phyloP scores from a whole-genome alignment of 2,113 vertebrate genomes.

The Plestiodon gilberti region DNA sequence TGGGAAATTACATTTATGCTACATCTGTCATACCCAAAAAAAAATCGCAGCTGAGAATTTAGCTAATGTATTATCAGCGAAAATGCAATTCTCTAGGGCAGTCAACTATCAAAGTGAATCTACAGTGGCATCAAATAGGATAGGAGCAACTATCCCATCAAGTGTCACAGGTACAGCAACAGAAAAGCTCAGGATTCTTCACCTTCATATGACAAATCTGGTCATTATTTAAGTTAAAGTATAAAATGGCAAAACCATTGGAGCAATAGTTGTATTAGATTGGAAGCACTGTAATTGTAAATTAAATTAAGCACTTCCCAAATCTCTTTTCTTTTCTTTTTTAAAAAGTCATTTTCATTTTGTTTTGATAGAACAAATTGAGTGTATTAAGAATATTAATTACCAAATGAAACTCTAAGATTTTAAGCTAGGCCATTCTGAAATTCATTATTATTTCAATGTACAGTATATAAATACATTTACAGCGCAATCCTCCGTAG shows the following conservation, averaged over 20 bases:
- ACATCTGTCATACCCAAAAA: constrained; percentile 25
- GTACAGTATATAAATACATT: constrained; percentile 14
- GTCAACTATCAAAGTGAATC: constrained; percentile 38
- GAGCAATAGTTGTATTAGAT: too few species aligned
- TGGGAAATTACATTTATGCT: constrained; percentile 45
- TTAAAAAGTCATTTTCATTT: not conserved
- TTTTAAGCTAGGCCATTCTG: constrained; percentile 5
- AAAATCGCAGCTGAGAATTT: constrained; percentile 39
- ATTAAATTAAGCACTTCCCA: too few species aligned
- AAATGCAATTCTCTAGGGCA: constrained; percentile 44
- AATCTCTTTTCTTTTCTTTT: constrained; percentile 5
- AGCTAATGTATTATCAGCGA: constrained; percentile 49
- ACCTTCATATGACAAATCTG: not conserved
- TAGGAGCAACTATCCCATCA: not conserved
- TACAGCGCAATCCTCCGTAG: too few species aligned
- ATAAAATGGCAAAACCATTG: not conserved
- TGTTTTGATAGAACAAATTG: constrained; percentile 2
- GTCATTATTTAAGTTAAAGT: not conserved
- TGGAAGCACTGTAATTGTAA: too few species aligned
- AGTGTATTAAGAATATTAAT: constrained; percentile 32
- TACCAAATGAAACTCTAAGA: not conserved
- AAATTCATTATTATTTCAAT: not conserved
- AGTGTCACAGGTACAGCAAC: not conserved
- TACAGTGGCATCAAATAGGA: constrained; percentile 3
- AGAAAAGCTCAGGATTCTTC: not conserved